Evolutionary conservation across 2,113 vertebrate species (phyloP).

Genomic region (Casuarius casuarius): DNA sequence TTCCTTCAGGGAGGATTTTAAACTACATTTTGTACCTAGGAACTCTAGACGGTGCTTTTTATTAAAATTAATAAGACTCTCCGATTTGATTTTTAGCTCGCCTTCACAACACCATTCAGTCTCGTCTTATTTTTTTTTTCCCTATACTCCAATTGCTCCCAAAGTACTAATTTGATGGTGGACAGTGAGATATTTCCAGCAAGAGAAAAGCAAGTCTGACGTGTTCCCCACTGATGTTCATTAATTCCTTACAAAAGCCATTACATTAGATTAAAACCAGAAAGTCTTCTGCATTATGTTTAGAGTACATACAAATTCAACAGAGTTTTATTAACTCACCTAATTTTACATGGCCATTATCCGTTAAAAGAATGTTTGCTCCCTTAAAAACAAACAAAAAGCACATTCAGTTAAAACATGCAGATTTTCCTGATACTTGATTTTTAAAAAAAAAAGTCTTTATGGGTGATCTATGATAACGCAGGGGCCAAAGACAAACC

Average conservation of each 20-base stretch:
- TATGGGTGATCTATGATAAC: neutral
- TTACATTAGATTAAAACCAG: neutral
- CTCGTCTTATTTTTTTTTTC: neutral
- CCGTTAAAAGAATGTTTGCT: slow-evolving; percentile 98
- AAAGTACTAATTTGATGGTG: neutral
- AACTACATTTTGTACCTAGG: neutral
- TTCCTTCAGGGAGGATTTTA: neutral
- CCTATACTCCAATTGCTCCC: neutral
- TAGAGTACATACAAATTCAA: neutral
- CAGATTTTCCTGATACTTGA: neutral
- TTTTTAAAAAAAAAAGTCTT: neutral
- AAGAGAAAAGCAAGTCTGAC: neutral
- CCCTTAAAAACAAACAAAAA: slow-evolving; percentile 84
- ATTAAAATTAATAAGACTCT: neutral
- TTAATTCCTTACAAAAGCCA: neutral
- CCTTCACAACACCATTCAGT: neutral
- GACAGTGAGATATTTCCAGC: neutral
- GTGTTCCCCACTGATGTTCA: neutral
- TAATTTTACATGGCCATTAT: slow-evolving; percentile 97
- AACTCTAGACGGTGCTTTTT: neutral
- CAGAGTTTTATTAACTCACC: slow-evolving; percentile 81
- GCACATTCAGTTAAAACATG: slow-evolving; percentile 56
- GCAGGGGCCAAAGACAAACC: neutral
- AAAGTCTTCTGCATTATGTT: neutral
- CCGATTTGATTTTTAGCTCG: neutral